These are phyloP conservation scores for Sigmodon hispidus DNA, from an alignment of 2,113 vertebrate genomes.

Conservation along the genomic window DNA sequence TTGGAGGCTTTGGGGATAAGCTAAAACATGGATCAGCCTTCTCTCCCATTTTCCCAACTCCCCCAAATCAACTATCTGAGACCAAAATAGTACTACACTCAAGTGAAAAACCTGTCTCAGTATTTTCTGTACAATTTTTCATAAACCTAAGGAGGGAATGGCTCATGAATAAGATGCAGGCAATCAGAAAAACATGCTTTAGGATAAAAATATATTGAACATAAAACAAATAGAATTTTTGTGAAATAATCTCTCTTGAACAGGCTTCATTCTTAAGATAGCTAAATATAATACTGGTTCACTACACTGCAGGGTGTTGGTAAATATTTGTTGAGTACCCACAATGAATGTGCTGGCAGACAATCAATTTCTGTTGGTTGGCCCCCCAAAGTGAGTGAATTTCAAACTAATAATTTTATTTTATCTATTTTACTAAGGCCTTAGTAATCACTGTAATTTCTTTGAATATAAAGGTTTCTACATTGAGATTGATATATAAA, in stretches of 20 bases:
- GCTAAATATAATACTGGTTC: conserved; percentile 43
- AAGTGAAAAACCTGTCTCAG: background rate
- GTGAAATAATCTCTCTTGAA: conserved; percentile 56
- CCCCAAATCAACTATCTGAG: conserved; percentile 45
- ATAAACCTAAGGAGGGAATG: conserved; percentile 32
- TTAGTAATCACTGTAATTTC: conserved; percentile 55
- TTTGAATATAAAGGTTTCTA: conserved; percentile 61
- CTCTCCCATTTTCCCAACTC: background rate
- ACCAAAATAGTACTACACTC: background rate
- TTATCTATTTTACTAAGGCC: conserved; percentile 12
- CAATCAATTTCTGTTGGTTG: conserved; percentile 51
- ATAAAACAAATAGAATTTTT: conserved; percentile 56
- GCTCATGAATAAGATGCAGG: conserved; percentile 61
- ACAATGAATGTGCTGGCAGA: conserved; percentile 51
- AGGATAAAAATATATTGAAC: conserved; percentile 21
- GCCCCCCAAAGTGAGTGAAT: conserved; percentile 57
- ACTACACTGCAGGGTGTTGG: conserved; percentile 35
- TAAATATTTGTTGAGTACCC: conserved; percentile 57
- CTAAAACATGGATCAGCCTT: conserved; percentile 35
- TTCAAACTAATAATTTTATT: conserved; percentile 57
- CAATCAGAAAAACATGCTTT: conserved; percentile 52
- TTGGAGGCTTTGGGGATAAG: background rate
- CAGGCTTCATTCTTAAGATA: conserved; percentile 59
- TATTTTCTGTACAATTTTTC: conserved; percentile 38
- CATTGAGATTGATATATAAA: conserved; percentile 59